Evolutionary conservation across 2,113 vertebrate species (phyloP), one percentile per base, ranked within the genome.

Genomic region (Azemiops feae): DNA sequence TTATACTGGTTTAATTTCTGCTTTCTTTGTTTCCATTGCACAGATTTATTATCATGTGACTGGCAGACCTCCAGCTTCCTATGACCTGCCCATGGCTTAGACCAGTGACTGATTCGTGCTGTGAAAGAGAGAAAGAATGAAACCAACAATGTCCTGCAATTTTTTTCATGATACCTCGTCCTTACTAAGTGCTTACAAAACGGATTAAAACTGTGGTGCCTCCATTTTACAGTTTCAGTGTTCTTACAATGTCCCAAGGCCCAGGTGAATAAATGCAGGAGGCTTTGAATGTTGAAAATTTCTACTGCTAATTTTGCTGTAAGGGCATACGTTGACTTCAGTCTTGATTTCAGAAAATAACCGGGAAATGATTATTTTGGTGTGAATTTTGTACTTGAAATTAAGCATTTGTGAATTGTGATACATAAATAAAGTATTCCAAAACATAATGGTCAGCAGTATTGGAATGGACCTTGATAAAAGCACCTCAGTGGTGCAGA

Each of bases 1-100:
- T 94, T 94, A 69, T 81, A 30, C 85, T 91, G 92, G 45, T 88
- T 91, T 93, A 92, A 93, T 96, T 96, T 96, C 93, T 58, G 85
- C 47, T 93, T 54, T 47, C 47, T 93, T 47, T 47, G 8, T 53
- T n/a, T 14, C 95, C 96, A 93, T 93, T 88, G 96, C 93, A 53
- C 98, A 99, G 99, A 98, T 99, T 96, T 99, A 99, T 96, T 98
- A 98, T 90, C 98, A 99, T 0, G 99, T 99, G 96, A 99, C 98
- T 16, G 99, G 99, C 92, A 97, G 97, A 95, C 98, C 99, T 0
- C 97, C 99, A 1, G 98, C 98, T 86, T 97, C 97, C 94, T 98
- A 99, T 27, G 98, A 99, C 92, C 97, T 99, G 93, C 98, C 99
- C 0, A 98, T 99, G 98, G 98, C 98, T 95, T 99, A 97, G 96